Conservation (phyloP, 2,888 invertebrate species). For the Callinectes sapidus region DNA sequence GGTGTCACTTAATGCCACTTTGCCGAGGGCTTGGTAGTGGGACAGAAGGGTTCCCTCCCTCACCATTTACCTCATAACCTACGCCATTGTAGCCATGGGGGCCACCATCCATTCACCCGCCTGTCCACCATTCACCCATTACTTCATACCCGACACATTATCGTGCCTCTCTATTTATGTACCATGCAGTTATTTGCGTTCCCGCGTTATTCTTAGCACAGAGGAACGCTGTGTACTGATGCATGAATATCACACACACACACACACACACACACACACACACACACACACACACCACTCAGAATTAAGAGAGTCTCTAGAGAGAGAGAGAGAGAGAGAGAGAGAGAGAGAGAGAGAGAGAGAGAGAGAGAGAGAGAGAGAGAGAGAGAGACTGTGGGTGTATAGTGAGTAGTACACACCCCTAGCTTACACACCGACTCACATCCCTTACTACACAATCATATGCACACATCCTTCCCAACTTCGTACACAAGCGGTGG, state of each 20-base stretch:
- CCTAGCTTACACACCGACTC: background rate
- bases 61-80: constrained; percentile 34
- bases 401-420: background rate
- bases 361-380: background rate
- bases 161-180: constrained; percentile 21
- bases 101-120: constrained; percentile 2
- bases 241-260: background rate
- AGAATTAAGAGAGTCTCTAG: too few relatives aligned
- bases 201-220: background rate
- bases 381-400: background rate
- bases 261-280: constrained; percentile 12
- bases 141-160: background rate
- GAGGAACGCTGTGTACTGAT: too few relatives aligned
- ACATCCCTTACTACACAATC: background rate
- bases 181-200: background rate
- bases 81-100: constrained; percentile 20
- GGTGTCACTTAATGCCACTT: constrained; percentile 33
- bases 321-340: background rate
- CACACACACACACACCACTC: background rate
- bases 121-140: constrained; percentile 25
- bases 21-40: background rate
- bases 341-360: constrained; percentile 25
- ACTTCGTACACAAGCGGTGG: background rate
- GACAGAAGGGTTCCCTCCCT: constrained; percentile 24
- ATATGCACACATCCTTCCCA: background rate